Evolutionary conservation across 2,888 invertebrate species (phyloP), one percentile per base, ranked within the genome.

Genomic region (Chrysolina haemoptera): DNA sequence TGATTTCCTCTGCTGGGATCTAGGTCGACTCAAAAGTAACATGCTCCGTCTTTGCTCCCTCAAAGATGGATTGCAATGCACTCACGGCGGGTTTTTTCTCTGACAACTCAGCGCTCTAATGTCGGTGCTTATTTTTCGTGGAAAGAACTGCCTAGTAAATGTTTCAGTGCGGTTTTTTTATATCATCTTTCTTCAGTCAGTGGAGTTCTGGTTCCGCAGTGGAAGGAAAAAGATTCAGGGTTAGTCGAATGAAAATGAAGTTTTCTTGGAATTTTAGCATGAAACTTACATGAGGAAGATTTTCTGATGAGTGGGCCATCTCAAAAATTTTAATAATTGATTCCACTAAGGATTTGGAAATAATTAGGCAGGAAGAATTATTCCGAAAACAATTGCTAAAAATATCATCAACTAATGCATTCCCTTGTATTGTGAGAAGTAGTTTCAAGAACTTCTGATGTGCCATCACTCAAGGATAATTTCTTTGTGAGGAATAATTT

Each of bases 1-100:
- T 64, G 68, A 63, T 68, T 74, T 74, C 67, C 71, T 74, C 50
- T 46, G 68, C 59, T 41, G 59, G 48, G 22, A 69, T 63, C 43
- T 73, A 73, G 73, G 73, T 73, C 73, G 62, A 65, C 64, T 59
- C 59, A 59, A 59, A 22, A 59, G 27, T 59, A 59, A 27, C 59
- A 35, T 27, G 27, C 59, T 35, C 35, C 35, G 59, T 1, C 59
- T 59, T 35, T 35, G 12, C 27, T 35, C n/a, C 16, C 59, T 59
- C 11, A 59, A 59, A 59, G 59, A 59, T 59, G 35, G 59, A 59
- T 59, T 35, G 59, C 35, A 35, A 27, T 59, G 59, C 16, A 59
- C 59, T 59, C 59, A 22, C 12, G 59, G 10, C 0, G 14, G 35
- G 9, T 59, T 59, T 50, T 50, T 50, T 27, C 16, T 1, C 11